Percentiles rank a stretch among this genome's conserved stretches.
Conservation (phyloP, 2,113 vertebrate genomes). For the Mugil cephalus region DNA sequence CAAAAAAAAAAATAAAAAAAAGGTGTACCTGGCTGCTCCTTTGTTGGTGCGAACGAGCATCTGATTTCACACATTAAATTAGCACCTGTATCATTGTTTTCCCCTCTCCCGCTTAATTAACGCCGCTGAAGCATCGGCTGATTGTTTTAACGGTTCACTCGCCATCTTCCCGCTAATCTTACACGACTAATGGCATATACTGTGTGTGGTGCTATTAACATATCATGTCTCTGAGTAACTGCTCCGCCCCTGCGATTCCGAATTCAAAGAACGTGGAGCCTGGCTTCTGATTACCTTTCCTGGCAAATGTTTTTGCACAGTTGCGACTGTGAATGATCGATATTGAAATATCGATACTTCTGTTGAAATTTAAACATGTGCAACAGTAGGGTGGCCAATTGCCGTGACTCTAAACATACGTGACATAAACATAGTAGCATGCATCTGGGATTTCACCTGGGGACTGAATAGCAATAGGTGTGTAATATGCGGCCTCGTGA, state of each 20-base stretch:
- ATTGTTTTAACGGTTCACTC: slow-evolving; percentile 46
- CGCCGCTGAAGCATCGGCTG: slow-evolving; percentile 21
- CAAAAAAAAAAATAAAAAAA: too few relatives aligned
- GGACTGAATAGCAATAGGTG: too few relatives aligned
- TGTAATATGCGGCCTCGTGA: too few relatives aligned
- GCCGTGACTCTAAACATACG: too few relatives aligned
- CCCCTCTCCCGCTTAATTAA: slow-evolving; percentile 63
- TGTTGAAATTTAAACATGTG: too few relatives aligned
- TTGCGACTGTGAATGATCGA: too few relatives aligned
- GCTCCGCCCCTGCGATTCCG: slow-evolving; percentile 9
- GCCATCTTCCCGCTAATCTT: slow-evolving; percentile 54
- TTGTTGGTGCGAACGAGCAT: background rate
- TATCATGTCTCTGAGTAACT: slow-evolving; percentile 35
- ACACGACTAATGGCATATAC: slow-evolving; percentile 41
- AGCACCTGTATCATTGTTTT: slow-evolving; percentile 27
- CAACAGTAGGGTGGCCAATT: too few relatives aligned
- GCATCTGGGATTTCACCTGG: too few relatives aligned
- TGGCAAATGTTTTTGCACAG: slow-evolving; percentile 19
- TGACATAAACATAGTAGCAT: too few relatives aligned
- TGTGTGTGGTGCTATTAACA: slow-evolving; percentile 39
- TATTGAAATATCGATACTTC: too few relatives aligned
- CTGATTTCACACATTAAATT: slow-evolving; percentile 30
- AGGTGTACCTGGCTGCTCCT: too few relatives aligned
- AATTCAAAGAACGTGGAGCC: slow-evolving; percentile 29
- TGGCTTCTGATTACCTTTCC: slow-evolving; percentile 34